These are phyloP conservation scores for Hippoglossus stenolepis DNA, from an alignment of 2,113 vertebrate genomes.

Conservation along the genomic window DNA sequence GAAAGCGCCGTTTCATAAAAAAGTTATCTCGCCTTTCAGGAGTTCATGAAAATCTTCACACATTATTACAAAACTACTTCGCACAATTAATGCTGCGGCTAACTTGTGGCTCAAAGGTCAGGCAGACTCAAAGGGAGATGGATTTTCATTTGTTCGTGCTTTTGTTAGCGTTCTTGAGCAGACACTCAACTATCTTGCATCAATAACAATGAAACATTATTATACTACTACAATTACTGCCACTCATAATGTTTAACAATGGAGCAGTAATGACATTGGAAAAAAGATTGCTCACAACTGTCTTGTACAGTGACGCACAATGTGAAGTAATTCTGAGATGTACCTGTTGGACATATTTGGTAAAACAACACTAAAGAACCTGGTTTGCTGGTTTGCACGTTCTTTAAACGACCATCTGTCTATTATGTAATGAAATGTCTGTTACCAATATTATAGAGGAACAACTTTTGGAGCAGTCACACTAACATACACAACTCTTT, in stretches of 20 bases:
- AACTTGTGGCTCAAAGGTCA: constrained; percentile 42
- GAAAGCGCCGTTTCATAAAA: constrained; percentile 65
- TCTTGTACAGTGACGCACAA: background rate
- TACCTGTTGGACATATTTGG: background rate
- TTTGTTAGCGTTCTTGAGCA: constrained; percentile 34
- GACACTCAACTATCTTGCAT: background rate
- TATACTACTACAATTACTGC: background rate
- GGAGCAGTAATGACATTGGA: background rate
- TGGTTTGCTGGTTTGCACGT: background rate
- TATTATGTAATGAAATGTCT: no score
- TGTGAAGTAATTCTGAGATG: background rate
- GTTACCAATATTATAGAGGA: no score
- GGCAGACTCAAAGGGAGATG: constrained; percentile 15
- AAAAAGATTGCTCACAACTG: background rate
- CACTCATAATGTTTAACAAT: background rate
- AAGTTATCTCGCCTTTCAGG: constrained; percentile 57
- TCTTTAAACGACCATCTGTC: no score
- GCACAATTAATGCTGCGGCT: constrained; percentile 48
- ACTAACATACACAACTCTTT: no score
- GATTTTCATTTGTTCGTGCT: constrained; percentile 22
- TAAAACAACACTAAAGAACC: background rate
- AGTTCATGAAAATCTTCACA: constrained; percentile 57
- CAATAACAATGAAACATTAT: constrained; percentile 6
- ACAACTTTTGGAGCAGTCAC: no score
- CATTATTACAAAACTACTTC: constrained; percentile 58